These are phyloP conservation scores for Drosophila picticornis DNA, from an alignment of 2,888 invertebrate genomes.

Conservation along the genomic window DNA sequence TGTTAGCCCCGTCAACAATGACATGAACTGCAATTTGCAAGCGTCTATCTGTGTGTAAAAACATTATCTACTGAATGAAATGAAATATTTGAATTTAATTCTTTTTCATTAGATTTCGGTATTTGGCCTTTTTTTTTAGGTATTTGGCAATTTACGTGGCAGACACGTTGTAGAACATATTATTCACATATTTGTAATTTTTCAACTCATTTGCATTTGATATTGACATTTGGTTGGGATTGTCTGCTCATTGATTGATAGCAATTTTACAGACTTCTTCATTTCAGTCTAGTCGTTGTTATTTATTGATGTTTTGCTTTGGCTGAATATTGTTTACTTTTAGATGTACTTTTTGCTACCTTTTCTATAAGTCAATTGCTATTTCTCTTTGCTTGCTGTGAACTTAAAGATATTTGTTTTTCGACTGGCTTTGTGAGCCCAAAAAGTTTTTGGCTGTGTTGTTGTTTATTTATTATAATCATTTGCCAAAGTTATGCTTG, in stretches of 20 bases:
- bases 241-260: slow-evolving; percentile 26
- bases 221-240: slow-evolving; percentile 30
- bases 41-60: slow-evolving; percentile 11
- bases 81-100: slow-evolving; percentile 2
- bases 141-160: neutral
- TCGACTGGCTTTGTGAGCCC: slow-evolving; percentile 33
- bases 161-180: neutral
- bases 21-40: slow-evolving; percentile 44
- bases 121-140: neutral
- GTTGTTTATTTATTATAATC: slow-evolving; percentile 68
- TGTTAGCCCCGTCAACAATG: slow-evolving; percentile 44
- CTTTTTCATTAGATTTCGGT: neutral
- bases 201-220: slow-evolving; percentile 62
- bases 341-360: slow-evolving; percentile 4
- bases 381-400: slow-evolving; percentile 9
- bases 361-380: slow-evolving; percentile 1
- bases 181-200: neutral
- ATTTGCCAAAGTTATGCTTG: slow-evolving; percentile 63
- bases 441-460: slow-evolving; percentile 52
- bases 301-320: slow-evolving; percentile 1
- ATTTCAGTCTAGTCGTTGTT: neutral
- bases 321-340: slow-evolving; percentile 9
- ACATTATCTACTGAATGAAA: neutral
- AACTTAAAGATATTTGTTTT: slow-evolving; percentile 32
- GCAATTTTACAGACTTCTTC: neutral